Percentiles rank a stretch among this genome's conserved stretches.
phyloP scores from a whole-genome alignment of 2,888 invertebrate species.

The Lepidochitona cinerea region DNA sequence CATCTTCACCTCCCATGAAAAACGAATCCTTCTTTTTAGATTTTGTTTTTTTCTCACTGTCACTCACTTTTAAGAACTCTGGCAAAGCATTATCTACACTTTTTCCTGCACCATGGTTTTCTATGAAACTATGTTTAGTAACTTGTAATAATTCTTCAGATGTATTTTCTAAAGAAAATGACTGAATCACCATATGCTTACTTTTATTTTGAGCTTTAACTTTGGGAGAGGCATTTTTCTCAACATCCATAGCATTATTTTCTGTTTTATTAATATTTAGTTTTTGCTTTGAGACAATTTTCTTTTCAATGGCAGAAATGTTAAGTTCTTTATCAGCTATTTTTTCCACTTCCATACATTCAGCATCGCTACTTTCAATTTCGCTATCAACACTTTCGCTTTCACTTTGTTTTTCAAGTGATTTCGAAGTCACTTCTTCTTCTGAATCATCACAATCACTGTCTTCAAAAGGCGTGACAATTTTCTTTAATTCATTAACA shows the following conservation, averaged over 20 bases:
- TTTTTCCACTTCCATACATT: too few species aligned
- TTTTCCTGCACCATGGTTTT: not conserved
- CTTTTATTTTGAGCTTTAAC: too few species aligned
- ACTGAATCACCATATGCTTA: not conserved
- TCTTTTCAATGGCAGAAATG: not conserved
- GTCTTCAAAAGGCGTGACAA: not conserved
- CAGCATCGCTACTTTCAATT: too few species aligned
- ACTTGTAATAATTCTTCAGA: not conserved
- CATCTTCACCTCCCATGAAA: conserved; percentile 28
- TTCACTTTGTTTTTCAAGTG: too few species aligned
- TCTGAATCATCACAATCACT: too few species aligned
- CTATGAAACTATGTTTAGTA: not conserved
- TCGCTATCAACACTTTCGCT: too few species aligned
- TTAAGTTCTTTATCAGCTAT: too few species aligned
- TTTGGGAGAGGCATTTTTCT: not conserved
- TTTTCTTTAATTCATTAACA: not conserved
- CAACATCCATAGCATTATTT: not conserved
- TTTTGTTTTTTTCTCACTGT: not conserved
- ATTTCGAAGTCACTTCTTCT: too few species aligned
- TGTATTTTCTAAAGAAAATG: not conserved
- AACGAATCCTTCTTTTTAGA: conserved; percentile 24
- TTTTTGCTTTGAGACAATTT: not conserved
- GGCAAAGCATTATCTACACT: conserved; percentile 3
- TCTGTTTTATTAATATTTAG: not conserved
- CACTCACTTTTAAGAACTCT: conserved; percentile 4